These are phyloP conservation scores for Tragelaphus scriptus DNA, from an alignment of 2,113 vertebrate genomes.

Conservation along the genomic window DNA sequence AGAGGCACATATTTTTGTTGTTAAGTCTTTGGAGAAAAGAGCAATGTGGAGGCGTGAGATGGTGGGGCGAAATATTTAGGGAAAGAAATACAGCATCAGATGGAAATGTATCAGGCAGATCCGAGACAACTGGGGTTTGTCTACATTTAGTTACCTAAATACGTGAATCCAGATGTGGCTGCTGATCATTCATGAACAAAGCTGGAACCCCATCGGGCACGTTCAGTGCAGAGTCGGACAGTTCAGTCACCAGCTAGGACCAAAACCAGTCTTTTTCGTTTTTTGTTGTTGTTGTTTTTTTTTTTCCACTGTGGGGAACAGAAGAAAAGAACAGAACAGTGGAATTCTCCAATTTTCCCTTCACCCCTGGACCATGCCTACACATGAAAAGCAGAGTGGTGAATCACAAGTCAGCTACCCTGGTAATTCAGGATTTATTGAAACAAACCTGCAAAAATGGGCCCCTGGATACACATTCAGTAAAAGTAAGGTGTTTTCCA, in stretches of 20 bases:
- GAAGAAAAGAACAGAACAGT: background rate
- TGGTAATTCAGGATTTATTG: background rate
- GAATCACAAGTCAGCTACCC: background rate
- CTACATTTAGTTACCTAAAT: conserved; percentile 19
- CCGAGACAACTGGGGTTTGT: conserved; percentile 49
- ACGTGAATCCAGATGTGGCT: conserved; percentile 39
- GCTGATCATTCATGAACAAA: conserved; percentile 42
- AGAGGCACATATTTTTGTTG: conserved; percentile 35
- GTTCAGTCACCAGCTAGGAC: background rate
- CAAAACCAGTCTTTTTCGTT: background rate
- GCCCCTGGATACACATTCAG: fast-evolving
- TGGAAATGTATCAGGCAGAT: conserved; percentile 33
- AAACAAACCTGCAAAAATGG: background rate
- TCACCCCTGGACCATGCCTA: fast-evolving
- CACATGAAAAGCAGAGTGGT: background rate
- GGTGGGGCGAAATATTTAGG: conserved; percentile 24
- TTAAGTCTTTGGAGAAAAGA: conserved; percentile 41
- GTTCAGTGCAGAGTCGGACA: background rate
- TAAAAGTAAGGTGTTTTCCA: background rate
- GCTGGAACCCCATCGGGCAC: background rate
- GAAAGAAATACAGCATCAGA: background rate
- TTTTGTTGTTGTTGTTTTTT: too few relatives aligned
- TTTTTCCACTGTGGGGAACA: background rate
- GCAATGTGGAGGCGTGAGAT: conserved; percentile 9
- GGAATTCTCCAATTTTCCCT: background rate